phyloP scores from a whole-genome alignment of 2,113 vertebrate genomes.

The Camarhynchus parvulus region DNA sequence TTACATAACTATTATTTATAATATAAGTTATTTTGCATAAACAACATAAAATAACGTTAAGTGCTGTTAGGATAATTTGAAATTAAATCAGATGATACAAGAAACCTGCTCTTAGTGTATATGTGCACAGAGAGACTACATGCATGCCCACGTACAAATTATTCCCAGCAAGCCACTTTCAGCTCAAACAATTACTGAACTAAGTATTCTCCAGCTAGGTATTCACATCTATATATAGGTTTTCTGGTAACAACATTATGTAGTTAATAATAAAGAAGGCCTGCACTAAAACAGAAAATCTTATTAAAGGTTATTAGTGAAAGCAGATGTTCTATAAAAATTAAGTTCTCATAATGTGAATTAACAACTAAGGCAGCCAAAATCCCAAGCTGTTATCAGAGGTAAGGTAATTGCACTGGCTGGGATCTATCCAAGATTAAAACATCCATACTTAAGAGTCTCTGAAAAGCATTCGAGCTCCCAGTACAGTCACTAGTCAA shows the following conservation, averaged over 20 bases:
- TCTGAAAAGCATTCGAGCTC: not conserved
- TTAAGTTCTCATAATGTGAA: constrained; percentile 23
- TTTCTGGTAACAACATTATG: constrained; percentile 9
- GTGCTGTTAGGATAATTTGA: constrained; percentile 13
- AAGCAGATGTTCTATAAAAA: constrained; percentile 11
- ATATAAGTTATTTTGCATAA: constrained; percentile 1
- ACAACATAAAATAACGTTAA: constrained; percentile 43
- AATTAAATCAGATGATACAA: constrained; percentile 40
- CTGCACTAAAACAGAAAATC: constrained; percentile 24
- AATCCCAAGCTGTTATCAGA: constrained; percentile 1
- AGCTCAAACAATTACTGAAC: constrained; percentile 47
- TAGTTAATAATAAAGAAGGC: constrained; percentile 3
- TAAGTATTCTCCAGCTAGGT: constrained; percentile 35
- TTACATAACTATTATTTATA: constrained; percentile 24
- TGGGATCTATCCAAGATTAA: not conserved
- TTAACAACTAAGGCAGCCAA: constrained; percentile 4
- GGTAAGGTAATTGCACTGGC: not conserved
- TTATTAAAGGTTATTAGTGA: constrained; percentile 44
- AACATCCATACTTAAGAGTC: not conserved
- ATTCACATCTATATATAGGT: constrained; percentile 24
- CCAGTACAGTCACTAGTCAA: not conserved
- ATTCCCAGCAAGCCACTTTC: constrained; percentile 41
- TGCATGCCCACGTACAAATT: not conserved
- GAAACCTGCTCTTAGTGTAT: not conserved
- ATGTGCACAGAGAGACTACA: not conserved